Percentiles rank a stretch among this genome's conserved stretches.
phyloP scores from a whole-genome alignment of 1,140 invertebrate species.

The Muscidifurax raptorellus region DNA sequence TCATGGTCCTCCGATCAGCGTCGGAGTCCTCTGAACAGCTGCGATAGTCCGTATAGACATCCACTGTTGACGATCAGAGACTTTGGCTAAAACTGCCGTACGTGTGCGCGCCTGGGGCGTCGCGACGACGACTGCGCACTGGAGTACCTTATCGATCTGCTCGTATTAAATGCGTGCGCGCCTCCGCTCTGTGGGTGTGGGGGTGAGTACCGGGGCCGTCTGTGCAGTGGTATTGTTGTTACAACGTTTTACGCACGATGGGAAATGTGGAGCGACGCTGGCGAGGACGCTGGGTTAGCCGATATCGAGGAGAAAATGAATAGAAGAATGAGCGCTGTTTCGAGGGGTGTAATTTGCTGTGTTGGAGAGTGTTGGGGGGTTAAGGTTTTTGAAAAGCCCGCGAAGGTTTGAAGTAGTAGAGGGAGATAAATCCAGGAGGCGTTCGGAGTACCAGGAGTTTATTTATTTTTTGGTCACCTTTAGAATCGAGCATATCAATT shows the following conservation, averaged over 20 bases:
- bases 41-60: background rate
- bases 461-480: too few species aligned
- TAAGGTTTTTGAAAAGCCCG: background rate
- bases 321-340: background rate
- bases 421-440: background rate
- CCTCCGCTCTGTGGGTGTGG: background rate
- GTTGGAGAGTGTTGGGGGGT: too few species aligned
- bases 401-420: background rate
- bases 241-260: background rate
- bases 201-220: background rate
- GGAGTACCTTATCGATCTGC: constrained; percentile 13
- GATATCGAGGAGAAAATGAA: background rate
- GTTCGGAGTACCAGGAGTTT: too few species aligned
- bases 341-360: too few species aligned
- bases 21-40: background rate
- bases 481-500: too few species aligned
- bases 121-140: constrained; percentile 41
- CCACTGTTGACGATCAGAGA: background rate
- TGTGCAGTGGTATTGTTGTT: background rate
- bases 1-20: background rate
- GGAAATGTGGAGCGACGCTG: background rate
- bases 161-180: background rate
- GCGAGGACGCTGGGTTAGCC: background rate
- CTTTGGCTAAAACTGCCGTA: background rate
- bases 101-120: constrained; percentile 3